Conservation (phyloP, 2,113 vertebrate species). For the Dromaius novaehollandiae region DNA sequence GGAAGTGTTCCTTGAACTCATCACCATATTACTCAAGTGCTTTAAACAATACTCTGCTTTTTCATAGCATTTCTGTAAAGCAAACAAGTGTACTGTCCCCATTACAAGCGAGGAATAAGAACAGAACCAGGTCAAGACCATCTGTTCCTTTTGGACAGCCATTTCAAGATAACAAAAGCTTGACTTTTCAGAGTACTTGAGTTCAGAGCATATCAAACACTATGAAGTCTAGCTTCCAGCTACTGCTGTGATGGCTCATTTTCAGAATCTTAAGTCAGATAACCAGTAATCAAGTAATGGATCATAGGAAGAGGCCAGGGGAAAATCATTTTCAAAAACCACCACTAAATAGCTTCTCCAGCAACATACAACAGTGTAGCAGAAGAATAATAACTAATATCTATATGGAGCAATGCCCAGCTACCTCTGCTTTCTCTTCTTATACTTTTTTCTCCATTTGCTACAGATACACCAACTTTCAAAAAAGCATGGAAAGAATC, state of each 20-base stretch:
- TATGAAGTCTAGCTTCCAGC: not conserved
- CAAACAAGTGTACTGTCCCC: not conserved
- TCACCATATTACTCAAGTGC: not conserved
- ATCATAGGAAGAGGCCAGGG: not conserved
- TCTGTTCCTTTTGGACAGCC: not conserved
- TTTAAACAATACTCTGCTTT: not conserved
- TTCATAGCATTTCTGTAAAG: not conserved
- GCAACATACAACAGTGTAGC: not conserved
- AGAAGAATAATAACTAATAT: not conserved
- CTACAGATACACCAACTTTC: not conserved
- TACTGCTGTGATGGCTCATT: not conserved
- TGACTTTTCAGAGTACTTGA: not conserved
- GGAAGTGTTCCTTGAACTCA: not conserved
- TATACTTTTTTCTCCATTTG: not conserved
- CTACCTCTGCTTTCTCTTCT: not conserved
- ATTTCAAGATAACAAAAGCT: not conserved
- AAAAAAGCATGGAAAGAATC: not conserved
- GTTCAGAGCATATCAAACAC: not conserved
- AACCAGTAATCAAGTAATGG: not conserved
- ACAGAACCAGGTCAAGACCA: not conserved
- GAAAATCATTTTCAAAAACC: not conserved
- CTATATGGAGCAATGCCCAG: not conserved
- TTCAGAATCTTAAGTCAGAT: not conserved
- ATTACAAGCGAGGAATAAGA: not conserved
- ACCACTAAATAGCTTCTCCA: not conserved